Evolutionary conservation across 2,888 invertebrate species (phyloP).

Genomic region (Noctuana brunneofusca): DNA sequence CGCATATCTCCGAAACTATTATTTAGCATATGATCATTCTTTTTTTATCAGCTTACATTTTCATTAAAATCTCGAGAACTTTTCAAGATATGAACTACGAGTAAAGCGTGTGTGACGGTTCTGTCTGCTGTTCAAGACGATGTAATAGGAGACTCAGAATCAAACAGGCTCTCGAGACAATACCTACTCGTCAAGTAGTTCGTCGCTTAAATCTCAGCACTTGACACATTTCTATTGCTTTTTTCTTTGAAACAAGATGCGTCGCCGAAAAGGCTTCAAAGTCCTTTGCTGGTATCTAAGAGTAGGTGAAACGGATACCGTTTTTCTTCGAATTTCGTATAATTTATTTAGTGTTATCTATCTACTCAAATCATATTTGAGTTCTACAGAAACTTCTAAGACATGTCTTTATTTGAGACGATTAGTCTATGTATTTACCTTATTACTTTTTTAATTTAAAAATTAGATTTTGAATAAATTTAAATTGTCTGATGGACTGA

Average conservation of each 20-base stretch:
- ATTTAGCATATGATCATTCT: too few species aligned
- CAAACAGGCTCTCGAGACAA: neutral
- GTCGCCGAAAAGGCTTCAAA: neutral
- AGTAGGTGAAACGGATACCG: neutral
- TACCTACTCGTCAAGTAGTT: neutral
- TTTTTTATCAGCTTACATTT: too few species aligned
- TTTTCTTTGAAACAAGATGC: neutral
- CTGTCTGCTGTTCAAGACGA: neutral
- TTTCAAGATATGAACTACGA: too few species aligned
- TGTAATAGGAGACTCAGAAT: neutral
- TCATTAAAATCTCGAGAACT: too few species aligned
- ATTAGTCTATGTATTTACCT: too few species aligned
- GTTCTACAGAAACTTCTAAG: neutral
- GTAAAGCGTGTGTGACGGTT: too few species aligned
- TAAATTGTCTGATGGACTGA: too few species aligned
- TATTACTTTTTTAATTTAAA: too few species aligned
- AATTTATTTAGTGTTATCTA: neutral
- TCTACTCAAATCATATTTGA: neutral
- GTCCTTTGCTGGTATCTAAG: neutral
- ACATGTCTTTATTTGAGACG: too few species aligned
- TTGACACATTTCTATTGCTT: neutral
- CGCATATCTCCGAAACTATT: too few species aligned
- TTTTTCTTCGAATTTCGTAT: neutral
- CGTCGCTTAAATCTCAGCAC: neutral
- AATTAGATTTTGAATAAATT: too few species aligned